phyloP scores from a whole-genome alignment of 2,888 invertebrate species.

The Hydrotaea cyrtoneurina region DNA sequence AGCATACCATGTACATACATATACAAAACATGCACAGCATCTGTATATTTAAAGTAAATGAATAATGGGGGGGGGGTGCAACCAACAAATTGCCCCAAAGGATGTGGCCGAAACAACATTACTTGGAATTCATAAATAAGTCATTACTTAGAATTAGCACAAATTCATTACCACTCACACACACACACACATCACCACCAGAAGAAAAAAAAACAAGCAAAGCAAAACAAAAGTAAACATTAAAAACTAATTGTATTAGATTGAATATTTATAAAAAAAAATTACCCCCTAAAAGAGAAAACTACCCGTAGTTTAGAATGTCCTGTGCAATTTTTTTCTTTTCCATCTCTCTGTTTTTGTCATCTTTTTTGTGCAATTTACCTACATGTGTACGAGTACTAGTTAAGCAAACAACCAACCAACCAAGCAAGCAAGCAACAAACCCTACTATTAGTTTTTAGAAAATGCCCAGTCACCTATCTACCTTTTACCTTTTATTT shows the following conservation, averaged over 20 bases:
- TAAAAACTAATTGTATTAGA: slow-evolving; percentile 7
- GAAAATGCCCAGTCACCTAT: background rate
- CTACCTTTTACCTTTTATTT: background rate
- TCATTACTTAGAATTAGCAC: background rate
- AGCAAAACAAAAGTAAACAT: background rate
- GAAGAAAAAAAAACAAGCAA: background rate
- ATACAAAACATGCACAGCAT: too few species aligned
- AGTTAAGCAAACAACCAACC: too few species aligned
- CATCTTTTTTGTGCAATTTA: too few species aligned
- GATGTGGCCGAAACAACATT: background rate
- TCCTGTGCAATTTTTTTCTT: background rate
- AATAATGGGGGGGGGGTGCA: too few species aligned
- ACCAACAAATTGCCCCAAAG: too few species aligned
- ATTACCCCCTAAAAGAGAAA: background rate
- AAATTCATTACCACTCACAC: too few species aligned
- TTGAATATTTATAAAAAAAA: background rate
- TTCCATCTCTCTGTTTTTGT: background rate
- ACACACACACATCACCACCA: too few species aligned
- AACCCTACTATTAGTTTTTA: background rate
- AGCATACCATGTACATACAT: too few species aligned
- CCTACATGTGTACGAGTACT: too few species aligned
- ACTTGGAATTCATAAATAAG: slow-evolving; percentile 2
- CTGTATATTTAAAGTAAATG: background rate
- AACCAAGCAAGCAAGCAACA: too few species aligned
- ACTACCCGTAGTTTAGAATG: slow-evolving; percentile 16